phyloP scores from a whole-genome alignment of 35 echinoderm and acorn worm genomes.

The Acanthaster planci region DNA sequence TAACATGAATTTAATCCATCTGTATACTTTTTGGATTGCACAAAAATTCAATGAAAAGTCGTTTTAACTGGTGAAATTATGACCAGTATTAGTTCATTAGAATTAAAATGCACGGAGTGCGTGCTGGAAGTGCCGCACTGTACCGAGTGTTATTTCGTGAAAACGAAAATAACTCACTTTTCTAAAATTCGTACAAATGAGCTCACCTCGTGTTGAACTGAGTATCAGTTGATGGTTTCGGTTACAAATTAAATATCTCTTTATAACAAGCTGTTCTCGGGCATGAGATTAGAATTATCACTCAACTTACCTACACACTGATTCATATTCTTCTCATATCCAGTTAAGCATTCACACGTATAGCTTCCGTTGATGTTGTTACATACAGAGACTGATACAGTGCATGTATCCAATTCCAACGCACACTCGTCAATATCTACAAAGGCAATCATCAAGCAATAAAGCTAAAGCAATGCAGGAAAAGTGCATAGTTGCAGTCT shows the following conservation, averaged over 20 bases:
- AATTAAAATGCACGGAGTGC: neutral
- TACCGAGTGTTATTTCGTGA: too few relatives aligned
- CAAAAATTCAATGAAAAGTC: too few relatives aligned
- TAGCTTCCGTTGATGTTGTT: neutral
- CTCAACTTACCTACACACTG: neutral
- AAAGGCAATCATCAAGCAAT: too few relatives aligned
- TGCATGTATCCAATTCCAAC: neutral
- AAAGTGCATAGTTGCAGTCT: too few relatives aligned
- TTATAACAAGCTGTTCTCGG: neutral
- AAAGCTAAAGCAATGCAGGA: too few relatives aligned
- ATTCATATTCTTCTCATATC: neutral
- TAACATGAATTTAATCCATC: too few relatives aligned
- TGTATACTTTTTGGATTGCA: too few relatives aligned
- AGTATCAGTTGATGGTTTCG: neutral
- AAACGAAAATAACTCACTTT: too few relatives aligned
- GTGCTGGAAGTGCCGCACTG: too few relatives aligned
- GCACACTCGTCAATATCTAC: too few relatives aligned
- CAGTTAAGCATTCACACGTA: neutral
- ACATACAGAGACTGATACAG: neutral
- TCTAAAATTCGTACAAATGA: neutral
- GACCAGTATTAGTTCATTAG: neutral
- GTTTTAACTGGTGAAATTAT: too few relatives aligned
- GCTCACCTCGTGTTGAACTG: neutral
- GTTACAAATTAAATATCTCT: neutral
- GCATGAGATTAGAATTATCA: neutral